These are phyloP conservation scores for Ctenoplectra terminalis DNA, from an alignment of 1,140 invertebrate genomes.

Conservation along the genomic window DNA sequence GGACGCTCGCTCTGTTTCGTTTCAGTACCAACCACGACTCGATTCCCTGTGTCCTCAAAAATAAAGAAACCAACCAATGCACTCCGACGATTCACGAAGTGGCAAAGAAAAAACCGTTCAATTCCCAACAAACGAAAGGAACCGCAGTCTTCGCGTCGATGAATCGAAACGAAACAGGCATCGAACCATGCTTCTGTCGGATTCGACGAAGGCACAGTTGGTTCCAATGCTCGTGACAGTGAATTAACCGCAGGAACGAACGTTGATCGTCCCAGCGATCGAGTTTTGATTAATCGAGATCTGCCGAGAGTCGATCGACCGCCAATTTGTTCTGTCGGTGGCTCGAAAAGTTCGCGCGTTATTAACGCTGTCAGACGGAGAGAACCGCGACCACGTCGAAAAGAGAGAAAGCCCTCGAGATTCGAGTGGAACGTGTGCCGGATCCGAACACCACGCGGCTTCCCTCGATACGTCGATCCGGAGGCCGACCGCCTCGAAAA, in stretches of 20 bases:
- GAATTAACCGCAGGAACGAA: constrained; percentile 64
- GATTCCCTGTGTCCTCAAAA: too few relatives aligned
- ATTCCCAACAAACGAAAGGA: too few relatives aligned
- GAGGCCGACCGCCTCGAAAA: not conserved
- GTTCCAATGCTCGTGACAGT: constrained; percentile 32
- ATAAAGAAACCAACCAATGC: too few relatives aligned
- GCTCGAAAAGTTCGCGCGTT: constrained; percentile 52
- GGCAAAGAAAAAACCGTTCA: too few relatives aligned
- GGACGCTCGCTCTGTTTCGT: not conserved
- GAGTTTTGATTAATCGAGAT: constrained; percentile 68
- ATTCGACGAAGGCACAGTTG: not conserved
- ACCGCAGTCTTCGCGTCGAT: too few relatives aligned
- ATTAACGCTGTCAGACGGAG: constrained; percentile 49
- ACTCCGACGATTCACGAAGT: too few relatives aligned
- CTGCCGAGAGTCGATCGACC: constrained; percentile 52
- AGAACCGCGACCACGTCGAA: not conserved
- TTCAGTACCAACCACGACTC: too few relatives aligned
- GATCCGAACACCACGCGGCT: not conserved
- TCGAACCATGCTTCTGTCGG: constrained; percentile 38
- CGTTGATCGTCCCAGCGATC: constrained; percentile 51
- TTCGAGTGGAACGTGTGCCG: not conserved
- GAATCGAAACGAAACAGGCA: constrained; percentile 27
- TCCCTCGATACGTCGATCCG: constrained; percentile 3
- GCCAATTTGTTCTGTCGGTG: constrained; percentile 64
- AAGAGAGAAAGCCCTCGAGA: not conserved